Conservation (phyloP, 2,113 vertebrate genomes). For the Dipodomys spectabilis region DNA sequence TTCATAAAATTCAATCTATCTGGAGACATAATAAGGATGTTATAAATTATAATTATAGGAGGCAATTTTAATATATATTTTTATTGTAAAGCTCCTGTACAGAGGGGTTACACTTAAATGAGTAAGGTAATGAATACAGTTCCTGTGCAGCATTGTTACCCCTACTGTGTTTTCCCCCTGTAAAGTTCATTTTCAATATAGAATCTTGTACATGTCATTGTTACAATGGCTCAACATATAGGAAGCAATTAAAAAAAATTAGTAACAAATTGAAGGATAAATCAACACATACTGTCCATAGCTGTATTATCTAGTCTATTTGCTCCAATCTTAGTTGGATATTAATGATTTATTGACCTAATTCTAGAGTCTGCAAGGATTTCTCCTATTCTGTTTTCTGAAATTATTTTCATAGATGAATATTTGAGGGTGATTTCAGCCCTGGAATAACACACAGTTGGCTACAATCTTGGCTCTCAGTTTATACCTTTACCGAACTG, state of each 20-base stretch:
- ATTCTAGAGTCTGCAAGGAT: neutral
- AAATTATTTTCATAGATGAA: constrained; percentile 44
- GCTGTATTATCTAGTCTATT: neutral
- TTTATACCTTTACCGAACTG: neutral
- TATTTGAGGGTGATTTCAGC: neutral
- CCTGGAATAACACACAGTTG: neutral
- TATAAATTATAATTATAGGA: neutral
- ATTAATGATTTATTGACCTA: neutral
- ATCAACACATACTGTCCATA: neutral
- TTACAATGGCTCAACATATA: too few relatives aligned
- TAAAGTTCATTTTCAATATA: too few relatives aligned
- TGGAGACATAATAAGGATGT: neutral
- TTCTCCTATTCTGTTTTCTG: neutral
- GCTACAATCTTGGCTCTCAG: neutral
- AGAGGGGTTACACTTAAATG: too few relatives aligned
- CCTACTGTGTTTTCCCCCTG: too few relatives aligned
- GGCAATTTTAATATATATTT: neutral
- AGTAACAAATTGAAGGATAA: neutral
- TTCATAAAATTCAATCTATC: constrained; percentile 40
- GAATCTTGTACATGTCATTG: too few relatives aligned
- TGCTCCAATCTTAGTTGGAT: neutral
- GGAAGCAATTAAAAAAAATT: neutral
- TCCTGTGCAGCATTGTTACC: too few relatives aligned
- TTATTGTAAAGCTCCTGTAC: too few relatives aligned
- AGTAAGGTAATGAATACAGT: too few relatives aligned